Base-by-base conservation (phyloP, 2,888 invertebrate species). In the Tanypteryx hageni region DNA sequence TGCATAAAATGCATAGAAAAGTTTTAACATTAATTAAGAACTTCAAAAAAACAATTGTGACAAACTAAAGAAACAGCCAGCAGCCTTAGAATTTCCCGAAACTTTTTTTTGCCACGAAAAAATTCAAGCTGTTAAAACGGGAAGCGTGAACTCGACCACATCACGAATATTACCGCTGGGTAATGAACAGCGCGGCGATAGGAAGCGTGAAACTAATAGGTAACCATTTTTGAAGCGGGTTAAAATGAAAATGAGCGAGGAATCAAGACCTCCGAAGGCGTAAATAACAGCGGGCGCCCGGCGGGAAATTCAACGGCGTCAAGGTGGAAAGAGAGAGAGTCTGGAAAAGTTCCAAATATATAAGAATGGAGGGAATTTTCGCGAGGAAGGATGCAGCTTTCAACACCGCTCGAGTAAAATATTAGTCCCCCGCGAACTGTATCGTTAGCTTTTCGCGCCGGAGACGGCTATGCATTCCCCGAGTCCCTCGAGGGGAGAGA, bases 371-470 rank as follows among this genome's bases (percentile, higher is more conserved):
- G 22, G 27, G 27, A 22, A 76, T 76, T 76, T 76, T 76, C 27
- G 76, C 27, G 18, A 76, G 27, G 27, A 44, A 44, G 76, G 76
- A 76, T 76, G 76, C 76, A 76, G 22, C 27, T 76, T 76, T 76
- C 76, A 27, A 76, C 22, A 27, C 76, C 76, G 27, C 27, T 76
- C 76, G 76, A 27, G 76, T 76, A 76, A 76, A 76, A 76, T 76
- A 76, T 76, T 76, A 76, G n/a, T 27, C 76, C 76, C 11, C 10
- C 22, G 76, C 13, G 76, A 27, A 27, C 76, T 76, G 76, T 76
- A 76, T 76, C 76, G 76, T 13, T 11, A 10, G 76, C 76, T 76
- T 27, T 76, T 44, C 22, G 13, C 76, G 22, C 76, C 76, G 76
- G 76, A 76, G 27, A 76, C 13, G 76, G 76, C 13, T 11, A 76